Conservation (phyloP, 2,113 vertebrate species). For the Notarius lentiginosus region DNA sequence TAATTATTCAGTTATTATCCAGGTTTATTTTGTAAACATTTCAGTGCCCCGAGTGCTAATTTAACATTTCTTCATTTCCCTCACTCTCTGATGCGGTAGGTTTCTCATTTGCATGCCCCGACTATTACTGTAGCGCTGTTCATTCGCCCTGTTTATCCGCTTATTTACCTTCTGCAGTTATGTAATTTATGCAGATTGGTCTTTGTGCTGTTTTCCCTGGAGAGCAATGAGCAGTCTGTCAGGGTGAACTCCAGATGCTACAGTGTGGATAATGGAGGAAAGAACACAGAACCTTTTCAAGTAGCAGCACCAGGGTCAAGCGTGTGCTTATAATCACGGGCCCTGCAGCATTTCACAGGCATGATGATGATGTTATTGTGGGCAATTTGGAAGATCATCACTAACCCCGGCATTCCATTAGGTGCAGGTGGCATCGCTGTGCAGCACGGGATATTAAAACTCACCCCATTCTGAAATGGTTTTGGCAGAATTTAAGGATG, state of each 20-base stretch:
- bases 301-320: not conserved
- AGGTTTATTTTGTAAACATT: not conserved
- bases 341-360: not conserved
- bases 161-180: constrained; percentile 6
- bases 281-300: not conserved
- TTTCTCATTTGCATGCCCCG: not conserved
- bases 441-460: not conserved
- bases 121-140: not conserved
- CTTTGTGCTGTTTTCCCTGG: not conserved
- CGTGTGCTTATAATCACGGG: not conserved
- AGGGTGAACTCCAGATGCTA: not conserved
- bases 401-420: not conserved
- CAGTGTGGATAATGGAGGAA: not conserved
- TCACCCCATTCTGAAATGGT: not conserved
- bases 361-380: not conserved
- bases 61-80: not conserved
- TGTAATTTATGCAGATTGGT: constrained; percentile 1
- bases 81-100: not conserved
- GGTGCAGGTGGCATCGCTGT: not conserved
- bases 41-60: not conserved
- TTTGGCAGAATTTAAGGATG: not conserved
- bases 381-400: not conserved
- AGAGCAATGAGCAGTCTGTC: not conserved
- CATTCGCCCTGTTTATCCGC: not conserved
- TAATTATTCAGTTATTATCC: too few species aligned